Conservation (phyloP, 2,797 vertebrate genomes). For the Catharus ustulatus region DNA sequence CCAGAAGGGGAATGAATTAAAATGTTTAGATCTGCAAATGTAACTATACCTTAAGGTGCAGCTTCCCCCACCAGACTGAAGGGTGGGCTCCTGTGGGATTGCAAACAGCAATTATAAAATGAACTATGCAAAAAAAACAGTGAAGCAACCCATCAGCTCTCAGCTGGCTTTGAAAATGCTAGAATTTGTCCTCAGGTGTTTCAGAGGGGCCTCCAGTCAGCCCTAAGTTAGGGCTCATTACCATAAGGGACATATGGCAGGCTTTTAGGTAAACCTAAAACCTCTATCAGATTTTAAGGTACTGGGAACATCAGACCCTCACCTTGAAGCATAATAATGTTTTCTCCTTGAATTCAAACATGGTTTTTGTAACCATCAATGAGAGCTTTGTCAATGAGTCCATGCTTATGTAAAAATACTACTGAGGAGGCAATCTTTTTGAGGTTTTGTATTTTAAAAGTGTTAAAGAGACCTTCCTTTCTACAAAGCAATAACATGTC, state of each 20-base stretch:
- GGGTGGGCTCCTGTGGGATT: neutral
- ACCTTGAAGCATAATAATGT: neutral
- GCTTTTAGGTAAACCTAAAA: neutral
- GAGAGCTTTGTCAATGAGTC: neutral
- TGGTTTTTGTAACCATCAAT: neutral
- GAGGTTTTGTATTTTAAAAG: conserved; percentile 18
- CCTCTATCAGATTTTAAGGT: neutral
- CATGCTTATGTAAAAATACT: neutral
- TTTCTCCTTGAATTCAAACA: neutral
- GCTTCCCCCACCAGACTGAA: neutral
- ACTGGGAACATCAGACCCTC: neutral
- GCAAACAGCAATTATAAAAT: neutral
- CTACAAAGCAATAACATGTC: conserved; percentile 8
- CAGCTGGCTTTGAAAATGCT: neutral
- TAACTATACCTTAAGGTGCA: neutral
- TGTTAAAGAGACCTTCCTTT: conserved; percentile 8
- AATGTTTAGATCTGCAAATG: neutral
- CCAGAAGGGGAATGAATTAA: neutral
- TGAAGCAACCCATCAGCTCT: neutral
- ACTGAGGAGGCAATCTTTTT: neutral
- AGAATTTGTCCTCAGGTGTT: neutral
- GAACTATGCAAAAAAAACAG: neutral
- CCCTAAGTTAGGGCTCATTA: neutral
- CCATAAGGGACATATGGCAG: neutral
- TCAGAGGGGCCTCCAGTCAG: neutral